Base-by-base conservation (phyloP, 2,888 invertebrate genomes). In the Drosophila merina region DNA sequence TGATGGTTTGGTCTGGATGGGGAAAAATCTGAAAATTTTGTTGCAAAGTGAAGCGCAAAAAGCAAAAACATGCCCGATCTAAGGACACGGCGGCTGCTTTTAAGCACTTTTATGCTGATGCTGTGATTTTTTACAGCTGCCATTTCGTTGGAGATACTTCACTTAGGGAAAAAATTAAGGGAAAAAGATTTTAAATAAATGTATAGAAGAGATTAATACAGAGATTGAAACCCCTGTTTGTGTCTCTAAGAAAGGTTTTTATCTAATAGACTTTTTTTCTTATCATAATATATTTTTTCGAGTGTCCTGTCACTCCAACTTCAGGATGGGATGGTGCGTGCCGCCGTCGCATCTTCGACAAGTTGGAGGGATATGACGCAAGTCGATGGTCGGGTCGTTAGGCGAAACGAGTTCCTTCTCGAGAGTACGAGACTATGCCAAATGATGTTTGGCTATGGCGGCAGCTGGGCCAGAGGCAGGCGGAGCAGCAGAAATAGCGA, bases 101-200 rank as follows among this genome's bases (percentile, higher is more conserved):
- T 82, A 87, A 82, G 82, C 82, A 82, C 85, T 87, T 82, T 84
- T 86, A 83, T 86, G 84, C 84, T 84, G 88, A 84, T 84, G 84
- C 84, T 86, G 86, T 88, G 88, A 88, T 84, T 88, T 84, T 84
- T 84, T 84, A 84, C 84, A 88, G 88, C 88, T 84, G 88, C 86
- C 88, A 83, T 88, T 88, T 77, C 60, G 72, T 63, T 66, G 26
- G 28, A n/a, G 33, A 44, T 36, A 36, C 48, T 44, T 9, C 44
- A 31, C 31, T 26, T 7, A 25, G 25, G 25, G 20, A 25, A 44
- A 44, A 44, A 44, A 42, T 42, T 20, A 14, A 20, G 20, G 20
- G 9, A 25, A 44, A 25, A 25, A 20, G 4, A n/a, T 36, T 12
- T 36, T 36, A 4, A 10, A n/a, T 9, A 4, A 8, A 33, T 20